Base-by-base conservation (phyloP, 2,113 vertebrate genomes). In the Coptodon rendalli region DNA sequence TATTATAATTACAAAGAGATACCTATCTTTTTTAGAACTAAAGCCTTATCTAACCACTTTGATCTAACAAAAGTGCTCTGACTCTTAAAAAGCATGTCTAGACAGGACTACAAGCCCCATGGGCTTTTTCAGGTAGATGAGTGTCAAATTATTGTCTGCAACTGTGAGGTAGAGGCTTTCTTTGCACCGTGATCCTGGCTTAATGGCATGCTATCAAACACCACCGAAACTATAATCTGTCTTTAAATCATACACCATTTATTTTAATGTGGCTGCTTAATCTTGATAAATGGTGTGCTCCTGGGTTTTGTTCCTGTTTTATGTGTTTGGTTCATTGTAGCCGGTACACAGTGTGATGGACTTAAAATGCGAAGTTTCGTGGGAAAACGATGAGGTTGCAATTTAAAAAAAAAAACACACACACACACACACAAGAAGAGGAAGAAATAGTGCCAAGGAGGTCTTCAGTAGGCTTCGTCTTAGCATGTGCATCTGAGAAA, bases 81-180 rank as follows among this genome's bases (percentile, higher is more conserved):
- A 88, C 81, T 88, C 59, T 63, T 59, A 57, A 79, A 38, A 56
- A 89, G 89, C 94, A 9, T 88, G 94, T 93, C 85, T 59, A 54
- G 90, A 92, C 95, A 95, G 56, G 92, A 93, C 80, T 56, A 79
- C 56, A 81, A 81, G 83, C 87, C 91, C 91, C 68, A 17, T 38
- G 83, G 91, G 89, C 71, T 89, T 85, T 89, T 57, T 34, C 43
- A 81, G 36, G 38, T 63, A 66, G 85, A 89, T 89, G 81, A 92
- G 61, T 89, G 88, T 94, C 91, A 94, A 83, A 90, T 87, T 87
- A 89, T 93, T 90, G 86, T 90, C 90, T 92, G 83, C 38, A 61
- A 84, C 84, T 80, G 56, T 86, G 83, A 90, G 68, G 38, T 48
- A 80, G 78, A 34, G 53, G 50, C 31, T 63, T 92, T 89, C 73